Conservation (phyloP, 1,140 invertebrate genomes). For the Drosophila sucinea region DNA sequence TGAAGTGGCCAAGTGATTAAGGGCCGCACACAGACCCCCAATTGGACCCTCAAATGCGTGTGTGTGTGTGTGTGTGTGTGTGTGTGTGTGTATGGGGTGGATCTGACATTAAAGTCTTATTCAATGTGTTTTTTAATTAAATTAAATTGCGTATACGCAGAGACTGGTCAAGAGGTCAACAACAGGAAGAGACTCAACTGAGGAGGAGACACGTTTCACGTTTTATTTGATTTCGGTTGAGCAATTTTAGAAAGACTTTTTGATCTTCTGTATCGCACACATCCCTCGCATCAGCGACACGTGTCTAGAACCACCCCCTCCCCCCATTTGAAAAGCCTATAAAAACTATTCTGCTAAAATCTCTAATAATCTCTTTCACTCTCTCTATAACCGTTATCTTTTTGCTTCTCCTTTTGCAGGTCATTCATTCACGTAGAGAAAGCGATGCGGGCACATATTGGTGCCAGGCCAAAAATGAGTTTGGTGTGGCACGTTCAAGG, state of each 20-base stretch:
- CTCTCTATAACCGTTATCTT: background rate
- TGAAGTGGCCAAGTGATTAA: slow-evolving; percentile 78
- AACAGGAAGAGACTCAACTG: slow-evolving; percentile 8
- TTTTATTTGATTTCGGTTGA: slow-evolving; percentile 76
- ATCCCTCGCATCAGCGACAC: slow-evolving; percentile 38
- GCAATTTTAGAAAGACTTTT: slow-evolving; percentile 65
- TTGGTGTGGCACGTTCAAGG: slow-evolving; percentile 90
- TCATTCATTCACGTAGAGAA: slow-evolving; percentile 84
- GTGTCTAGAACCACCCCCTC: slow-evolving; percentile 45
- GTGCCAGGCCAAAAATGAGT: slow-evolving; percentile 93
- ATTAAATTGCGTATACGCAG: slow-evolving; percentile 80
- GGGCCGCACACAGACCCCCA: slow-evolving; percentile 28
- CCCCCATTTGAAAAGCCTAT: slow-evolving; percentile 10
- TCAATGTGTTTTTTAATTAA: slow-evolving; percentile 73
- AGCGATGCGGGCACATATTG: slow-evolving; percentile 93
- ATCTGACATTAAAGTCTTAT: slow-evolving; percentile 33
- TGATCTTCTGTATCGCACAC: slow-evolving; percentile 47
- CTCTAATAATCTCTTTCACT: slow-evolving; percentile 41
- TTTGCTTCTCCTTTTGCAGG: slow-evolving; percentile 40
- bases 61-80: background rate
- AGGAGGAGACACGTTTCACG: slow-evolving; percentile 44
- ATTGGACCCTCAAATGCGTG: background rate
- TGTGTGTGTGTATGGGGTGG: background rate
- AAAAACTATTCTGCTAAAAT: slow-evolving; percentile 56
- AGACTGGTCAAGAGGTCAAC: slow-evolving; percentile 45